These are phyloP conservation scores for Biston stratarius DNA, from an alignment of 2,888 invertebrate species.

Conservation along the genomic window DNA sequence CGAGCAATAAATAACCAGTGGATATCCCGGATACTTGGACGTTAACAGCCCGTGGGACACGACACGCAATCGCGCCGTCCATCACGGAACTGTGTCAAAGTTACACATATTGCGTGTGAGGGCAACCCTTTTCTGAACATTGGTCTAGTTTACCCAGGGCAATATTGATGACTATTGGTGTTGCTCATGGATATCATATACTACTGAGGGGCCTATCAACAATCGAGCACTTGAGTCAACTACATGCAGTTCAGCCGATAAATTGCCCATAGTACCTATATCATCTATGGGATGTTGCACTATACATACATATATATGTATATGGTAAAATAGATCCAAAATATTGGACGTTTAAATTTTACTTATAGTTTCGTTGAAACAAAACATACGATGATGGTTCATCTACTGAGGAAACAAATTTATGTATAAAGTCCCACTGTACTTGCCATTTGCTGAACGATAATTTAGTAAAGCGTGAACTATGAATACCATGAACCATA, in stretches of 20 bases:
- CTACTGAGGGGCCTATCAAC: too few species aligned
- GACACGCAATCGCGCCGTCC: conserved; percentile 56
- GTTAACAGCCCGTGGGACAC: conserved; percentile 55
- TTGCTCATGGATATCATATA: background rate
- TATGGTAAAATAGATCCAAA: too few species aligned
- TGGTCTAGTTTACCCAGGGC: conserved; percentile 39
- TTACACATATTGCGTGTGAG: conserved; percentile 55
- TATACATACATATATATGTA: too few species aligned
- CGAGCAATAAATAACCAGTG: conserved; percentile 65
- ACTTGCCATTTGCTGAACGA: too few species aligned
- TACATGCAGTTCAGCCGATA: too few species aligned
- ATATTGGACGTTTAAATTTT: background rate
- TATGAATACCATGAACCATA: too few species aligned
- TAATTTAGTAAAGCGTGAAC: too few species aligned
- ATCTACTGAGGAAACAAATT: background rate
- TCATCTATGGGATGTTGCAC: too few species aligned
- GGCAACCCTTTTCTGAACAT: conserved; percentile 26
- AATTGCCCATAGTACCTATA: too few species aligned
- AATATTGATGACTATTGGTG: conserved; percentile 12
- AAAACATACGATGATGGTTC: background rate
- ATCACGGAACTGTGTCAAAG: conserved; percentile 62
- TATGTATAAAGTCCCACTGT: too few species aligned
- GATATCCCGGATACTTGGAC: conserved; percentile 64
- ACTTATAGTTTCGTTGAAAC: background rate
- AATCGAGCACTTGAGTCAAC: too few species aligned